Evolutionary conservation across 2,797 vertebrate species (phyloP).

Genomic region (Myotis pilosus): DNA sequence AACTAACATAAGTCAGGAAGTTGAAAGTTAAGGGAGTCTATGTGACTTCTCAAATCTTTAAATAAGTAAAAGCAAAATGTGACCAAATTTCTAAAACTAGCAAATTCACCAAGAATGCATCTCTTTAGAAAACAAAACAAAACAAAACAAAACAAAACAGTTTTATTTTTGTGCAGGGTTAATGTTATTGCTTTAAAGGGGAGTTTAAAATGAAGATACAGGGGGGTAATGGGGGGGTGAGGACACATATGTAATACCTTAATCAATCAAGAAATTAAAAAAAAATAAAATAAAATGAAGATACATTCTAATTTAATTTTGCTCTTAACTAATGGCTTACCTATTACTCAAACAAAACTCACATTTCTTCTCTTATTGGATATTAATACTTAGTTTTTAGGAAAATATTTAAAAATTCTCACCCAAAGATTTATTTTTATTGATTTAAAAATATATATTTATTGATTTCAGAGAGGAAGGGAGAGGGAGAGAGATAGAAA

Average conservation of each 20-base stretch:
- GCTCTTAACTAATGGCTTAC: neutral
- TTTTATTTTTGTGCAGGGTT: neutral
- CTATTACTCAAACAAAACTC: neutral
- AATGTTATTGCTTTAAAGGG: neutral
- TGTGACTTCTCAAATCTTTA: neutral
- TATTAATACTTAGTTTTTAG: neutral
- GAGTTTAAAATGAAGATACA: neutral
- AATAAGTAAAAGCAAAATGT: slow-evolving; percentile 16
- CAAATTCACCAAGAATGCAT: neutral
- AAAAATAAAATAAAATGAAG: neutral
- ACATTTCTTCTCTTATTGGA: neutral
- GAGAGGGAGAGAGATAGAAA: no score
- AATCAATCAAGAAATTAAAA: no score
- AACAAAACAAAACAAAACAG: neutral
- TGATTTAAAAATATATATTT: no score
- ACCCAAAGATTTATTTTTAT: neutral
- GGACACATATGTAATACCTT: no score
- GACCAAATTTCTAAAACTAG: neutral
- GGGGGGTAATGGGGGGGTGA: no score
- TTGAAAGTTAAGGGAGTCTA: slow-evolving; percentile 40
- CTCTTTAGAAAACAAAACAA: neutral
- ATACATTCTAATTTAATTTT: slow-evolving; percentile 21
- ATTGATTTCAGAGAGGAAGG: no score
- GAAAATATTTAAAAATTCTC: neutral
- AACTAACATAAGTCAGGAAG: slow-evolving; percentile 67